These are phyloP conservation scores for Seriola rivoliana DNA, from an alignment of 2,113 vertebrate genomes.

Conservation along the genomic window DNA sequence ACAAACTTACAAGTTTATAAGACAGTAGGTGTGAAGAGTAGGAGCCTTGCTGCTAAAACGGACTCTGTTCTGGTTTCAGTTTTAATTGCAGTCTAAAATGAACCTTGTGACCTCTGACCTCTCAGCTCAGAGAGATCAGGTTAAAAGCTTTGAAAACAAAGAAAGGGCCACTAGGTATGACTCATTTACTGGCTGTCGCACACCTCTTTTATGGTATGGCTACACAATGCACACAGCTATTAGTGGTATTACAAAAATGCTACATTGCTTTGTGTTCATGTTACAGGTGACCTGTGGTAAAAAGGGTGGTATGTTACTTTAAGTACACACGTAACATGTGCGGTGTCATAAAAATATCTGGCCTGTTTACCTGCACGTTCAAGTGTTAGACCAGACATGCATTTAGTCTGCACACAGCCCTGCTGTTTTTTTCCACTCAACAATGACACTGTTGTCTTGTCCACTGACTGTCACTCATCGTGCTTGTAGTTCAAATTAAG, in stretches of 20 bases:
- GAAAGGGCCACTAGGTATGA: neutral
- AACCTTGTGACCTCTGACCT: neutral
- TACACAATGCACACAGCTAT: slow-evolving; percentile 18
- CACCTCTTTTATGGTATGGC: neutral
- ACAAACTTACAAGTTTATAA: slow-evolving; percentile 10
- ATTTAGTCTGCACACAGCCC: neutral
- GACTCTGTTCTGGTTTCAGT: neutral
- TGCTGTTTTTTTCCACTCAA: slow-evolving; percentile 12
- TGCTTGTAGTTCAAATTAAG: no score
- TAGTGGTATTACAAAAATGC: slow-evolving; percentile 23
- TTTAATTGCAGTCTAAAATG: neutral
- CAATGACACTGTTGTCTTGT: neutral
- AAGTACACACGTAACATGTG: slow-evolving; percentile 11
- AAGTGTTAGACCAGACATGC: neutral
- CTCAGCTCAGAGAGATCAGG: neutral
- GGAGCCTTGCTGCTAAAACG: neutral
- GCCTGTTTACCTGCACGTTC: slow-evolving; percentile 45
- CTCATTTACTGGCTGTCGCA: neutral
- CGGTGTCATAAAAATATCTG: slow-evolving; percentile 44
- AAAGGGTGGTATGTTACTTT: neutral
- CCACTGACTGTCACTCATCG: neutral
- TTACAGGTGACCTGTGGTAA: slow-evolving; percentile 8
- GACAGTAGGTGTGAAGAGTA: neutral
- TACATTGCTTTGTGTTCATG: slow-evolving; percentile 21
- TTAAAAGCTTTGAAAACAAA: slow-evolving; percentile 12